These are phyloP conservation scores for Cosmia pyralina DNA, from an alignment of 2,888 invertebrate genomes.

Conservation along the genomic window DNA sequence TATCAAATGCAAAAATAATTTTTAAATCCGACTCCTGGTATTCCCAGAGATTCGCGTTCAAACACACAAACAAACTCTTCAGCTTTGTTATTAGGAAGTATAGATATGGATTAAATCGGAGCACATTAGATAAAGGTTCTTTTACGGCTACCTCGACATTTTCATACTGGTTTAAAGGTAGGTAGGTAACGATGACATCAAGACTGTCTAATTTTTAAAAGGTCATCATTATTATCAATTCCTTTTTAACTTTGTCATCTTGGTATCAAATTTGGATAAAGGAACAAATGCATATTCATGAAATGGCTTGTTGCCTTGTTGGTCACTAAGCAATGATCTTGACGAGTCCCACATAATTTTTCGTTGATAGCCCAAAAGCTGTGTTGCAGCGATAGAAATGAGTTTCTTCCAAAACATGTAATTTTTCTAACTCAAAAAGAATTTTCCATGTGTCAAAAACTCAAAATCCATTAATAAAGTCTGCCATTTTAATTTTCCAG, in stretches of 20 bases:
- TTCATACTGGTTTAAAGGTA: constrained; percentile 14
- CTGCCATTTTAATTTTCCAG: constrained; percentile 70
- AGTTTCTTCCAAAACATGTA: background rate
- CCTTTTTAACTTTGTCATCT: background rate
- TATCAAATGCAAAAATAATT: no score
- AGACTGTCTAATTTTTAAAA: constrained; percentile 16
- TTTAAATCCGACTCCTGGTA: no score
- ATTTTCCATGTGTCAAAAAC: background rate
- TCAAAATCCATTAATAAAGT: constrained; percentile 1
- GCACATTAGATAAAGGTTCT: constrained; percentile 13
- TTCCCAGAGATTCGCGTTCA: no score
- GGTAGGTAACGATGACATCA: constrained; percentile 44
- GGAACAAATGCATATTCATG: background rate
- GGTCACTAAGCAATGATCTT: no score
- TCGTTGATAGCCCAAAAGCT: background rate
- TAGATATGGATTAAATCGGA: constrained; percentile 3
- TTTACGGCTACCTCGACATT: constrained; percentile 26
- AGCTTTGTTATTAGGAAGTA: no score
- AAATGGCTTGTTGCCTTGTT: background rate
- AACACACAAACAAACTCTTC: no score
- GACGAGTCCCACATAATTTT: background rate
- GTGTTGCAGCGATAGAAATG: background rate
- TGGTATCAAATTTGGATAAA: background rate
- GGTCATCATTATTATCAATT: constrained; percentile 9
- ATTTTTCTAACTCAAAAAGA: no score